Evolutionary conservation across 2,888 invertebrate species (phyloP).

Genomic region (Nemapogon koenigi): DNA sequence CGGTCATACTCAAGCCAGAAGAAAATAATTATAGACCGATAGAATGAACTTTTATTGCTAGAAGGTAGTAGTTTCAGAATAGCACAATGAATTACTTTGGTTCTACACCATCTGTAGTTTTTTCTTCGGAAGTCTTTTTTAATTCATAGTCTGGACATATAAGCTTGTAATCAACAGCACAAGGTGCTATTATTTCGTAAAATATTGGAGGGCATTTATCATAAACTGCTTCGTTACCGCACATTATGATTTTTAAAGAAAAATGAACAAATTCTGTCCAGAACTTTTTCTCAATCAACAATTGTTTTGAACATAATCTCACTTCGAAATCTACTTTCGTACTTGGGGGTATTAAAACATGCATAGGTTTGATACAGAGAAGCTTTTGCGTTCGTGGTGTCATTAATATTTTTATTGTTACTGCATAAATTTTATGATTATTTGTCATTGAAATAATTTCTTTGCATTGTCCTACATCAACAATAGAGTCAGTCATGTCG

Average conservation of each 20-base stretch:
- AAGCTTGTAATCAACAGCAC: no score
- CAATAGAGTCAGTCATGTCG: constrained; percentile 35
- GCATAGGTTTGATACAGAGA: constrained; percentile 32
- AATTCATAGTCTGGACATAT: no score
- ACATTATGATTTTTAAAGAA: constrained; percentile 35
- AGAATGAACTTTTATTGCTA: no score
- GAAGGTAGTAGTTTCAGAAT: no score
- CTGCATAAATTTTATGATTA: constrained; percentile 28
- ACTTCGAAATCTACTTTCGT: constrained; percentile 27
- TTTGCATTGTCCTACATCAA: constrained; percentile 33
- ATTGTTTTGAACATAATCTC: constrained; percentile 27
- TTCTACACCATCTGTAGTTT: no score
- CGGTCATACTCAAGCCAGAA: no score
- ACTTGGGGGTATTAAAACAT: constrained; percentile 23
- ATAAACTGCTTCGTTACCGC: constrained; percentile 30
- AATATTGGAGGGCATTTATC: constrained; percentile 22
- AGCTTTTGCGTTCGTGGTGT: constrained; percentile 38
- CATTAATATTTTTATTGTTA: constrained; percentile 32
- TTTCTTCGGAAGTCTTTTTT: no score
- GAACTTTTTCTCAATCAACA: constrained; percentile 14
- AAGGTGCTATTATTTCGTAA: constrained; percentile 20
- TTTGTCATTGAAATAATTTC: constrained; percentile 33
- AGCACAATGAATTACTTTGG: no score
- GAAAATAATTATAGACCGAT: no score
- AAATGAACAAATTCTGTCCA: constrained; percentile 33